phyloP scores from a whole-genome alignment of 2,113 vertebrate genomes.

The Periophthalmus modestus region DNA sequence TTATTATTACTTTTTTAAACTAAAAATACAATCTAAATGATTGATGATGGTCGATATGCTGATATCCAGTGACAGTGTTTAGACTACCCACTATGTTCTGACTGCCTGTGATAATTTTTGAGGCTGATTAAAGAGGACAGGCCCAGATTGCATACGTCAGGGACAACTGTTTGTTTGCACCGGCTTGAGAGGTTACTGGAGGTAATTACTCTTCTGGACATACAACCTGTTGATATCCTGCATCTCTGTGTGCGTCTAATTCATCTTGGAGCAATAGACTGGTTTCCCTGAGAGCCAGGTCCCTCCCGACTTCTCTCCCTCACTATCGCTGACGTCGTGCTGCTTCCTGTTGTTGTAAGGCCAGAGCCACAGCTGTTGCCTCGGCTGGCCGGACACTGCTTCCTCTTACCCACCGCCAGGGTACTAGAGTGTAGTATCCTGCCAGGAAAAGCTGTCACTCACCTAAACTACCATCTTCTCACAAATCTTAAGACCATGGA shows the following conservation, averaged over 20 bases:
- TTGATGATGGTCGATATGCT: not conserved
- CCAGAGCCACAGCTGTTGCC: slow-evolving; percentile 32
- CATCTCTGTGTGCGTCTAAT: slow-evolving; percentile 19
- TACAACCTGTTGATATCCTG: slow-evolving; percentile 17
- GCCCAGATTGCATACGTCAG: not conserved
- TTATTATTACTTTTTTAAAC: not conserved
- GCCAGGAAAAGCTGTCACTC: slow-evolving; percentile 68
- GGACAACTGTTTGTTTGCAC: slow-evolving; percentile 10
- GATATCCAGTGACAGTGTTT: not conserved
- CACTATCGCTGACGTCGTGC: slow-evolving; percentile 37
- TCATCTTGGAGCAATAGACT: slow-evolving; percentile 34
- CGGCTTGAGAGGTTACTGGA: slow-evolving; percentile 7
- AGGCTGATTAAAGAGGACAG: not conserved
- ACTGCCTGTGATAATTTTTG: slow-evolving; percentile 9
- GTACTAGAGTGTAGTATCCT: slow-evolving; percentile 71
- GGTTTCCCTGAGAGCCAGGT: slow-evolving; percentile 22
- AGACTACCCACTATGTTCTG: not conserved
- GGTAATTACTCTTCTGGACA: slow-evolving; percentile 2
- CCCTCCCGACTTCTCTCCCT: slow-evolving; percentile 43
- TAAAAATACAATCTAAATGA: not conserved
- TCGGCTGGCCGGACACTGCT: slow-evolving; percentile 33
- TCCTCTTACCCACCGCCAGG: slow-evolving; percentile 51
- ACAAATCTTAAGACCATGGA: slow-evolving; percentile 24
- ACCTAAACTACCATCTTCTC: slow-evolving; percentile 45
- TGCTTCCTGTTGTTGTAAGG: slow-evolving; percentile 74